Evolutionary conservation across 2,797 vertebrate genomes (phyloP).

Genomic region (Sternarchorhynchus goeldii): DNA sequence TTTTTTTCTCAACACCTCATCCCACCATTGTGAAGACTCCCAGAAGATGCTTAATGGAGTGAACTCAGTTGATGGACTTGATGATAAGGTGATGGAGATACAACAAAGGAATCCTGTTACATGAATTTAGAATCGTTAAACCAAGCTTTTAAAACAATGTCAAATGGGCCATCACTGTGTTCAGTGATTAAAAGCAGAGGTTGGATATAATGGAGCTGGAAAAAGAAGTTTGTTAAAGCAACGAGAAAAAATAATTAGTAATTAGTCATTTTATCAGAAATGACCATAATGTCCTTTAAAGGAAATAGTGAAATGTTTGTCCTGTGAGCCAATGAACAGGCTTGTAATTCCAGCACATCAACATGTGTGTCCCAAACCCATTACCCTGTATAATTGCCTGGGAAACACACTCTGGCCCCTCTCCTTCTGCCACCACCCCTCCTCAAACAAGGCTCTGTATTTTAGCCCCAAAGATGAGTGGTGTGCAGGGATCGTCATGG

Average conservation of each 20-base stretch:
- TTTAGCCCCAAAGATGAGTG: slow-evolving; percentile 53
- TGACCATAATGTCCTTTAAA: neutral
- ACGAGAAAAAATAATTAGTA: neutral
- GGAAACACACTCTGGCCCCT: neutral
- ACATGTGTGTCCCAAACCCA: slow-evolving; percentile 16
- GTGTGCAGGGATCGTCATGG: neutral
- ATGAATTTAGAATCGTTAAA: too few species aligned
- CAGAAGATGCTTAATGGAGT: too few species aligned
- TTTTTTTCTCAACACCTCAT: too few species aligned
- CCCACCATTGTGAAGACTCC: too few species aligned
- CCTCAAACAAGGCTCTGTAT: slow-evolving; percentile 43
- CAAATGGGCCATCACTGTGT: too few species aligned
- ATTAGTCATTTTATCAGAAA: neutral
- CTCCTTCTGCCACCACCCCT: slow-evolving; percentile 23
- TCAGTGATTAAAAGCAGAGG: neutral
- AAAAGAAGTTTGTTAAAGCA: neutral
- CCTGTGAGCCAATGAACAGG: slow-evolving; percentile 3
- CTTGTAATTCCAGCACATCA: neutral
- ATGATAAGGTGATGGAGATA: too few species aligned
- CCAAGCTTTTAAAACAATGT: too few species aligned
- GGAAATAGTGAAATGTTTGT: slow-evolving; percentile 12
- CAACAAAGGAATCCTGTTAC: too few species aligned
- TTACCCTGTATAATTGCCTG: slow-evolving; percentile 25
- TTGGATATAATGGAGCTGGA: neutral
- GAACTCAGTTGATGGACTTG: too few species aligned